Conservation (phyloP, 2,113 vertebrate species). For the Oncorhynchus tshawytscha region DNA sequence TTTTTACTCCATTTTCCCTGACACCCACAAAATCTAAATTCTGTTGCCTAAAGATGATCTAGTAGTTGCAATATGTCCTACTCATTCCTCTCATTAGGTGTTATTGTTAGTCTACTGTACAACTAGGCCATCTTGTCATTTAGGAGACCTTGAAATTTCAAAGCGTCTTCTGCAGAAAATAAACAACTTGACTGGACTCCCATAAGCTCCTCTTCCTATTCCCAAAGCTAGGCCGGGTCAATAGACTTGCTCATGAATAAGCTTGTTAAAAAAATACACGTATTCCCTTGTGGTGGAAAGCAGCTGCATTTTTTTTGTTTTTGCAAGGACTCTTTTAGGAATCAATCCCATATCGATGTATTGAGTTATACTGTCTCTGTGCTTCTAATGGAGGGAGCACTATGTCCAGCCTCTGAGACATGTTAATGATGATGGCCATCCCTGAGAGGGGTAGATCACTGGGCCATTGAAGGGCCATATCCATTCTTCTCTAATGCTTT, state of each 20-base stretch:
- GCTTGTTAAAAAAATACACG: conserved; percentile 25
- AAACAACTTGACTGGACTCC: conserved; percentile 31
- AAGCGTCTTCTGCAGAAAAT: conserved; percentile 21
- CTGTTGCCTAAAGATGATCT: too few species aligned
- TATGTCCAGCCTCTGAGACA: conserved; percentile 28
- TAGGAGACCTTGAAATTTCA: conserved; percentile 36
- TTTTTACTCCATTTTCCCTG: too few species aligned
- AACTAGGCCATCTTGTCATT: conserved; percentile 3
- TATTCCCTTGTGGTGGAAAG: conserved; percentile 3
- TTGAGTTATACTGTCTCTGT: conserved; percentile 25
- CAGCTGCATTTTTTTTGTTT: conserved; percentile 16
- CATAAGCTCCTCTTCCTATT: conserved; percentile 30
- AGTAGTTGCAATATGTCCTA: neutral
- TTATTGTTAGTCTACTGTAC: neutral
- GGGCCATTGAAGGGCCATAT: conserved; percentile 15
- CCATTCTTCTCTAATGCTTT: conserved; percentile 23
- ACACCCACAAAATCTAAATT: too few species aligned
- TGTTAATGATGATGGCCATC: conserved; percentile 36
- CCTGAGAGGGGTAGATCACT: conserved; percentile 12
- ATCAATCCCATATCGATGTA: conserved; percentile 46
- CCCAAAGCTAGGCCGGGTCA: conserved; percentile 33
- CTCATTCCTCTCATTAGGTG: neutral
- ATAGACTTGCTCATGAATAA: conserved; percentile 51
- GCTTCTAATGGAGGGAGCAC: conserved; percentile 36
- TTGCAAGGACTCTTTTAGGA: conserved; percentile 25